Evolutionary conservation across 2,888 invertebrate genomes (phyloP).

Genomic region (Rambutsinella grinnellia): DNA sequence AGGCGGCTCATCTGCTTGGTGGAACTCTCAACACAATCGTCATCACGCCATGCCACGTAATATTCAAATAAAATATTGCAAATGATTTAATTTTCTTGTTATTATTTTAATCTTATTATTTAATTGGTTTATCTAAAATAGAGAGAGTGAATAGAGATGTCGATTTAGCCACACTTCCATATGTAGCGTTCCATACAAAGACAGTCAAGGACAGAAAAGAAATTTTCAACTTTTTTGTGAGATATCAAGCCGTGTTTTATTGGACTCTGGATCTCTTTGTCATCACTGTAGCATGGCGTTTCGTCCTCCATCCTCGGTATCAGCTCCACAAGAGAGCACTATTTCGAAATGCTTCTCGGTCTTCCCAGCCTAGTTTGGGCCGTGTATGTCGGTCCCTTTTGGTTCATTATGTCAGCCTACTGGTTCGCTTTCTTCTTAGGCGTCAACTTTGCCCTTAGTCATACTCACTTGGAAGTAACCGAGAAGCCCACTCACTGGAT

Average conservation of each 20-base stretch:
- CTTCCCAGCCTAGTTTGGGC: neutral
- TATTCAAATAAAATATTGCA: no score
- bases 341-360: conserved; percentile 10
- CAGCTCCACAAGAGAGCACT: conserved; percentile 9
- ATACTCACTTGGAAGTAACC: no score
- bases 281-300: neutral
- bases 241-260: conserved; percentile 1
- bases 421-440: conserved; percentile 22
- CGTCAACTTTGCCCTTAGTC: conserved; percentile 43
- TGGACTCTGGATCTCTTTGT: conserved; percentile 6
- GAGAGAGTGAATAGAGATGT: no score
- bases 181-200: conserved; percentile 56
- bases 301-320: conserved; percentile 1
- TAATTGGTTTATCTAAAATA: no score
- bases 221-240: conserved; percentile 18
- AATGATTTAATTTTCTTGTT: no score
- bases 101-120: no score
- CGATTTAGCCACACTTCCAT: conserved; percentile 60
- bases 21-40: no score
- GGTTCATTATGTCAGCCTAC: conserved; percentile 5
- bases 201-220: conserved; percentile 30
- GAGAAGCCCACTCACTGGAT: conserved; percentile 57
- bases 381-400: neutral
- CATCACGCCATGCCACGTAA: no score
- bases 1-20: no score